phyloP scores from a whole-genome alignment of 2,797 vertebrate species.

The Coccyzus lansbergi region DNA sequence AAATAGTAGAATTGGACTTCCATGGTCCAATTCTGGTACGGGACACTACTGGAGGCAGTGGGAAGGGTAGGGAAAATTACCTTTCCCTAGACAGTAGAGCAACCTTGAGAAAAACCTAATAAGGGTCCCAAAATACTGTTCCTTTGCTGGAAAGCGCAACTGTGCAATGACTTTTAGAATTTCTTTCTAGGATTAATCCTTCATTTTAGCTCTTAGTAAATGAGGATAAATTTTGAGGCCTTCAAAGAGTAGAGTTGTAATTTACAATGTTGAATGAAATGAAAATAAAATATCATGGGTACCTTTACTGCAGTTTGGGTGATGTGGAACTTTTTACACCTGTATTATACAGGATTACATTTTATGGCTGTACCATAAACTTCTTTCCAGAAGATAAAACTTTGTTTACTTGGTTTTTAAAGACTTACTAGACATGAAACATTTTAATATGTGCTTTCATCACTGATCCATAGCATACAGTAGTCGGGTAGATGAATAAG shows the following conservation, averaged over 20 bases:
- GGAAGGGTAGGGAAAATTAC: background rate
- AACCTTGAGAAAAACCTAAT: background rate
- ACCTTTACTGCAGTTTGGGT: background rate
- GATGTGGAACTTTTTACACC: background rate
- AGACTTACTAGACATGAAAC: background rate
- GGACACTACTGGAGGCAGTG: background rate
- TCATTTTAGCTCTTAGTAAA: background rate
- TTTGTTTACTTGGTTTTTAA: background rate
- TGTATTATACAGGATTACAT: background rate
- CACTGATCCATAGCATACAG: background rate
- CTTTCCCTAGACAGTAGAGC: background rate
- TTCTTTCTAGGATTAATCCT: background rate
- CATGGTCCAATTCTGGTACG: rapidly evolving
- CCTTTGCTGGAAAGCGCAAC: background rate
- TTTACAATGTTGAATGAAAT: background rate
- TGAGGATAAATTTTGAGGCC: background rate
- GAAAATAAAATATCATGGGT: background rate
- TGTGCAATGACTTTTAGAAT: background rate
- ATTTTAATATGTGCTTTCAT: background rate
- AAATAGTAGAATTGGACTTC: background rate
- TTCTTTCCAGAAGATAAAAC: background rate
- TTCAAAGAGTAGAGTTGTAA: background rate
- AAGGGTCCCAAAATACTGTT: background rate
- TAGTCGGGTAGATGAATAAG: background rate
- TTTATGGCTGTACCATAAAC: background rate